These are phyloP conservation scores for Hystrix brachyura DNA, from an alignment of 2,113 vertebrate species.

Conservation along the genomic window DNA sequence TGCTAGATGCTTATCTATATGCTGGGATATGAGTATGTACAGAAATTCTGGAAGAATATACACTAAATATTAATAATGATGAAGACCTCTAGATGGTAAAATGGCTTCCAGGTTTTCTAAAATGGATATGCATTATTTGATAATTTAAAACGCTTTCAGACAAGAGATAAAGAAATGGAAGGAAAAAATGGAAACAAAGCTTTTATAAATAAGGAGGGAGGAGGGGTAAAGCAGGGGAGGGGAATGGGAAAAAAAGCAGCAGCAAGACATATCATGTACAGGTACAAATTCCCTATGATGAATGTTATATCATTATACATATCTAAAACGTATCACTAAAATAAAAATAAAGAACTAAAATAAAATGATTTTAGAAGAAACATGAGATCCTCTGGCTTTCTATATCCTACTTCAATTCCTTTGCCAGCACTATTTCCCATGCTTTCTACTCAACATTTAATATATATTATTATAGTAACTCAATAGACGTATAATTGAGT, in stretches of 20 bases:
- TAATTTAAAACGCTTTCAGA: neutral
- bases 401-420: fast-evolving
- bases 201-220: too few species aligned
- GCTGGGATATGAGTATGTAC: neutral
- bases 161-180: too few species aligned
- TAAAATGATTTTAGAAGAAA: neutral
- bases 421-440: neutral
- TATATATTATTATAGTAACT: neutral
- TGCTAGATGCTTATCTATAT: neutral
- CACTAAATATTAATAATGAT: neutral
- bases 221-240: too few species aligned
- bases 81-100: neutral
- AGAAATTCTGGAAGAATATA: neutral
- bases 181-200: too few species aligned
- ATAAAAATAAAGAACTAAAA: too few species aligned
- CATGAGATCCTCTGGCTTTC: neutral
- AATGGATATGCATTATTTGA: neutral
- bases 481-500: neutral
- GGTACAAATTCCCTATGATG: too few species aligned
- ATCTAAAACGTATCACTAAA: too few species aligned
- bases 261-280: too few species aligned
- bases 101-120: neutral
- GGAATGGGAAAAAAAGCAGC: too few species aligned
- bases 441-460: neutral
- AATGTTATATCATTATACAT: too few species aligned